Percentiles rank a stretch among this genome's conserved stretches.
phyloP scores from a whole-genome alignment of 2,888 invertebrate species.

The Temnothorax ravouxi region DNA sequence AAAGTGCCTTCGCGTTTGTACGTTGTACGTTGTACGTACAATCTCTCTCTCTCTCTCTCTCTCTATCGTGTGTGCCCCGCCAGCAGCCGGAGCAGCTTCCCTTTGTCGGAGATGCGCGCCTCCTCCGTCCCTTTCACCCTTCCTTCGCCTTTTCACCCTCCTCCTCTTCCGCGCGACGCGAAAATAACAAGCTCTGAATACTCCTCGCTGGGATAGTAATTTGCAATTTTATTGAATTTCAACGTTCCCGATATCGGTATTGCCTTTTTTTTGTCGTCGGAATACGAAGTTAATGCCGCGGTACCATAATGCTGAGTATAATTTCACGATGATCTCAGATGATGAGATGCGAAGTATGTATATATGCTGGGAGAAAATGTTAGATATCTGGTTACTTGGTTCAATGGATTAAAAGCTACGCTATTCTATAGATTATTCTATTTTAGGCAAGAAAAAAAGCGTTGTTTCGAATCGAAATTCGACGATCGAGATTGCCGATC shows the following conservation, averaged over 20 bases:
- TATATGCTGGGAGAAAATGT: not conserved
- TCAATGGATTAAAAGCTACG: not conserved
- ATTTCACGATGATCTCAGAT: not conserved
- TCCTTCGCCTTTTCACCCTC: not conserved
- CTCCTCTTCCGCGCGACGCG: conserved; percentile 2
- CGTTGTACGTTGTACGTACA: not conserved
- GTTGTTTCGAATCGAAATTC: not conserved
- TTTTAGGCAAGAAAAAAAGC: not conserved
- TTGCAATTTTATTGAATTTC: conserved; percentile 53
- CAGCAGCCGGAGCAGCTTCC: conserved; percentile 13
- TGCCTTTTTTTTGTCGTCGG: not conserved
- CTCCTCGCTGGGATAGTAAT: conserved; percentile 33
- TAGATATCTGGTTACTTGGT: not conserved
- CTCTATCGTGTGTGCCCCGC: not conserved
- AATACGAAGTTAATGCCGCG: not conserved
- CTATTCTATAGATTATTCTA: not conserved
- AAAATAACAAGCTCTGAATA: conserved; percentile 47
- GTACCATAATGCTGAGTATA: no score
- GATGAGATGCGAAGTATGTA: no score
- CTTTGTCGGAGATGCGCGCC: conserved; percentile 31
- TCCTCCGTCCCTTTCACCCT: not conserved
- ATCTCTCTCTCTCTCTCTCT: conserved; percentile 17
- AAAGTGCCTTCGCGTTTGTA: conserved; percentile 57
- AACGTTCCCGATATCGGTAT: conserved; percentile 22
- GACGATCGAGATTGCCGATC: not conserved